Evolutionary conservation across 2,797 vertebrate genomes (phyloP).

Genomic region (Anas capensis): DNA sequence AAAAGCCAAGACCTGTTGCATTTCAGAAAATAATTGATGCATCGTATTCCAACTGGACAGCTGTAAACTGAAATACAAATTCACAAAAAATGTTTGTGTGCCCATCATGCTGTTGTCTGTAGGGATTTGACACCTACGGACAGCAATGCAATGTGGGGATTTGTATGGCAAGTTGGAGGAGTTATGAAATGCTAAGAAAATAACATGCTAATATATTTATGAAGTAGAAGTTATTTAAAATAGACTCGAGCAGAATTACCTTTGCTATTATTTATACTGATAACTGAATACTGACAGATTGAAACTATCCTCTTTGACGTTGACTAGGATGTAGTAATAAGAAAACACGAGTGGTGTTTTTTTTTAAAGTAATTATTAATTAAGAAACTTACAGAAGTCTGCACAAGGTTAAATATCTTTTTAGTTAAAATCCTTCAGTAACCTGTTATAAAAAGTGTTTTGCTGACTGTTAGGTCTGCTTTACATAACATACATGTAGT

Average conservation of each 20-base stretch:
- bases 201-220: not conserved
- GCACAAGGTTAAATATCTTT: not conserved
- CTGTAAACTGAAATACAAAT: not conserved
- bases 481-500: not conserved
- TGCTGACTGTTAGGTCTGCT: not conserved
- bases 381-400: not conserved
- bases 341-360: not conserved
- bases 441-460: not conserved
- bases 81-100: not conserved
- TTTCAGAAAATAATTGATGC: not conserved
- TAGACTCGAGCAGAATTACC: not conserved
- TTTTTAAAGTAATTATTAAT: not conserved
- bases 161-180: not conserved
- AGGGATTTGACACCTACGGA: too few species aligned
- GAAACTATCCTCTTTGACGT: not conserved
- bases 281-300: not conserved
- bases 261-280: not conserved
- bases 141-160: not conserved
- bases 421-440: not conserved
- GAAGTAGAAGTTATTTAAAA: not conserved
- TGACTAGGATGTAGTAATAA: not conserved
- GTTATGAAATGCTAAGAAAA: not conserved
- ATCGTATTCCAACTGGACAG: not conserved
- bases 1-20: not conserved
- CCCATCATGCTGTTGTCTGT: rapidly evolving